A percentile compares a stretch with the other conserved stretches of the same genome.
Conservation (phyloP, 2,888 invertebrate species). For the Campoplex nolae region DNA sequence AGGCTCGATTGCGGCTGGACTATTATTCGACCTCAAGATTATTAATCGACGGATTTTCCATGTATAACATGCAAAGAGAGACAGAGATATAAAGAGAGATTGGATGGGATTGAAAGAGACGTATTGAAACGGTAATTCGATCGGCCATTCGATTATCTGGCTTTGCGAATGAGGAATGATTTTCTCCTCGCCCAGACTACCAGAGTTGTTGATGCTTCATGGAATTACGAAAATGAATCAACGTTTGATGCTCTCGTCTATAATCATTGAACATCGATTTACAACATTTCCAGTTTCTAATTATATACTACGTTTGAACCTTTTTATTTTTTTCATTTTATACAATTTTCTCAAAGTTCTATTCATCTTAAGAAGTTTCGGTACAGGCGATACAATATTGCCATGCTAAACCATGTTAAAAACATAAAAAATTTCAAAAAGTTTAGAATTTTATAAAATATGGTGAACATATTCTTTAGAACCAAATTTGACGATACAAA, state of each 20-base stretch:
- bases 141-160: conserved; percentile 65
- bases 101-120: conserved; percentile 30
- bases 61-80: conserved; percentile 24
- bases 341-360: neutral
- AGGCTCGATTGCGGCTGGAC: conserved; percentile 62
- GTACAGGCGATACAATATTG: too few species aligned
- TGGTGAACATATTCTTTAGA: too few species aligned
- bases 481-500: too few species aligned
- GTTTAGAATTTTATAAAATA: too few species aligned
- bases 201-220: neutral
- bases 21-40: conserved; percentile 70
- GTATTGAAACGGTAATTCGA: conserved; percentile 56
- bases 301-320: neutral
- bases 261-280: neutral
- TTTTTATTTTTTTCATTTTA: neutral
- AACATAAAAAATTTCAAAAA: too few species aligned
- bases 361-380: neutral
- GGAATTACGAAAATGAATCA: neutral
- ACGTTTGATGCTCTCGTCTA: neutral
- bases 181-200: conserved; percentile 41
- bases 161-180: conserved; percentile 52
- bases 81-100: conserved; percentile 24
- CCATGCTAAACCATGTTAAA: too few species aligned
- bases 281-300: neutral
- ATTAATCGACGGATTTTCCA: conserved; percentile 65